These are phyloP conservation scores for Itoplectis maculator DNA, from an alignment of 2,888 invertebrate species.

Conservation along the genomic window DNA sequence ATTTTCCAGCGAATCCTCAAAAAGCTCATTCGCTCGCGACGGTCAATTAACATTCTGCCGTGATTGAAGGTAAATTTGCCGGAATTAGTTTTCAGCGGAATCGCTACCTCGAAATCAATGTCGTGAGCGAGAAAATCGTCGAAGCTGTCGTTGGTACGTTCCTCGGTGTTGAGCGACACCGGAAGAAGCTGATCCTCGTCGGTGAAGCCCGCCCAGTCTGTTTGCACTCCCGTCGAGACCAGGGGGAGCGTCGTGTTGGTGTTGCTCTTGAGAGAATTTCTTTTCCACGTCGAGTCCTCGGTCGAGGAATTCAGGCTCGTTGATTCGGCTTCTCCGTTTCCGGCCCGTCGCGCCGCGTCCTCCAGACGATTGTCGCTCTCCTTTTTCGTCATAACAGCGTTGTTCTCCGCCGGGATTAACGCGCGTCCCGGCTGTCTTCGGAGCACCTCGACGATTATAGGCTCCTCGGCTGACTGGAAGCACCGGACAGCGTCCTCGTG, in stretches of 20 bases:
- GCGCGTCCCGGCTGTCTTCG: slow-evolving; percentile 83
- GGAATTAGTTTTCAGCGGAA: too few relatives aligned
- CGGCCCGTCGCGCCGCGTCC: slow-evolving; percentile 53
- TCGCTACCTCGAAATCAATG: slow-evolving; percentile 87
- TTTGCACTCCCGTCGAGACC: slow-evolving; percentile 86
- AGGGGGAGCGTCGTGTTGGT: slow-evolving; percentile 68
- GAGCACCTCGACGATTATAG: slow-evolving; percentile 87
- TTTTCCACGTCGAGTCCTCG: slow-evolving; percentile 66
- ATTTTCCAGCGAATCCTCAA: too few relatives aligned
- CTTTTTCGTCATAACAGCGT: slow-evolving; percentile 42
- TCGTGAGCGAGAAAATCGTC: slow-evolving; percentile 86
- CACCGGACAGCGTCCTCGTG: slow-evolving; percentile 87
- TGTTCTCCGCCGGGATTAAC: slow-evolving; percentile 58
- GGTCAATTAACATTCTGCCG: too few relatives aligned
- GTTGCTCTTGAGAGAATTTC: slow-evolving; percentile 64
- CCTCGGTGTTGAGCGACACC: slow-evolving; percentile 75
- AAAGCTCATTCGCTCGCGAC: too few relatives aligned
- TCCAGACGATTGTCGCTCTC: slow-evolving; percentile 72
- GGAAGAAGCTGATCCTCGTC: slow-evolving; percentile 79
- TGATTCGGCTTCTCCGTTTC: slow-evolving; percentile 59
- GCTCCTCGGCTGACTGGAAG: slow-evolving; percentile 87
- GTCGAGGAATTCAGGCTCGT: slow-evolving; percentile 53
- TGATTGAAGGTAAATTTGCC: too few relatives aligned
- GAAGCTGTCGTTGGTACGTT: slow-evolving; percentile 84
- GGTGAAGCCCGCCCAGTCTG: slow-evolving; percentile 85